phyloP scores from a whole-genome alignment of 2,797 vertebrate genomes.

The Molothrus ater region DNA sequence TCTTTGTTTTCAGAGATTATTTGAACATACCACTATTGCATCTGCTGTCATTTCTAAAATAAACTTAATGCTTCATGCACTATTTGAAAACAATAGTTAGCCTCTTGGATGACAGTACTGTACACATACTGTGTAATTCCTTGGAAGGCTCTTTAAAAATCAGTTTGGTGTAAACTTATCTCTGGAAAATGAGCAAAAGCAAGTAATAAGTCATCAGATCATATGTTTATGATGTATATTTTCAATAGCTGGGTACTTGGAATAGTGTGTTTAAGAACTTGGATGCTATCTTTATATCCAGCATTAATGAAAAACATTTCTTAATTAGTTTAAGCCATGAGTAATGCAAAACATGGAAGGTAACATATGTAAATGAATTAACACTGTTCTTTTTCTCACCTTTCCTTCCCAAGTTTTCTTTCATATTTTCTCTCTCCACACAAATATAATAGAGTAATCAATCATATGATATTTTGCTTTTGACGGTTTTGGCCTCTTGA shows the following conservation, averaged over 20 bases:
- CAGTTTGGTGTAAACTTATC: background rate
- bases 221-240: background rate
- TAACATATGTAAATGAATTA: background rate
- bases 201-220: background rate
- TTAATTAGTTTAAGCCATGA: background rate
- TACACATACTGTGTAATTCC: background rate
- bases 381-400: background rate
- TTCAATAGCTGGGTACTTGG: background rate
- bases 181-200: background rate
- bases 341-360: background rate
- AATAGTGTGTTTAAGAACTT: background rate
- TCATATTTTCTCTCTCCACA: background rate
- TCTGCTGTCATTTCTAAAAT: background rate
- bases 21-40: background rate
- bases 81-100: background rate
- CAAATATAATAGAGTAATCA: constrained; percentile 56
- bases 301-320: background rate
- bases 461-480: constrained; percentile 26
- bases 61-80: background rate
- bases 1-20: background rate
- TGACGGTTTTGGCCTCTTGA: constrained; percentile 15
- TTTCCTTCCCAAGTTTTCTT: background rate
- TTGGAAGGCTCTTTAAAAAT: background rate
- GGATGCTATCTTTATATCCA: background rate
- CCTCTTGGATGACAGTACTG: background rate